phyloP scores from a whole-genome alignment of 2,888 invertebrate genomes.

The Drosophila koepferae region DNA sequence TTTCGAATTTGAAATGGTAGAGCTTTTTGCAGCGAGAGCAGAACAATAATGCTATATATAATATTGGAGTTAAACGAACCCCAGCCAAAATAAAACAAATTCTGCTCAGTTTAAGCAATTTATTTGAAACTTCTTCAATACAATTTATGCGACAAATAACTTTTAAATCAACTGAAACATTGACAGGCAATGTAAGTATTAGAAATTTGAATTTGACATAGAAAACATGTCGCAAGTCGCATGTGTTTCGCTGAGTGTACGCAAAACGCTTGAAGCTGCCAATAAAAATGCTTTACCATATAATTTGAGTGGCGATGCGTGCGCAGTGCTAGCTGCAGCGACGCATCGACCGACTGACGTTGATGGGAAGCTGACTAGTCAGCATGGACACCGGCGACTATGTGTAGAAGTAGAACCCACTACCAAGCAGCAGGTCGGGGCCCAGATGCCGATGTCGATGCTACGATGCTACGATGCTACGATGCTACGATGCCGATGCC shows the following conservation, averaged over 20 bases:
- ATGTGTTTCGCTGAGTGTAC: constrained; percentile 13
- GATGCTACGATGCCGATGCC: constrained; percentile 51
- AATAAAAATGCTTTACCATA: constrained; percentile 82
- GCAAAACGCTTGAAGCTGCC: constrained; percentile 77
- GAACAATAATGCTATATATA: too few relatives aligned
- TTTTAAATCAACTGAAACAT: neutral
- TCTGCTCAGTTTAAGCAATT: neutral
- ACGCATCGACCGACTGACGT: constrained; percentile 58
- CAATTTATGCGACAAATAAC: neutral
- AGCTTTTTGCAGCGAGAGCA: too few relatives aligned
- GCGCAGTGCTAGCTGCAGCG: constrained; percentile 67
- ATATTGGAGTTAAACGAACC: too few relatives aligned
- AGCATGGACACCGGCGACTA: constrained; percentile 31
- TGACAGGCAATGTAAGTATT: neutral
- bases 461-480: constrained; percentile 42
- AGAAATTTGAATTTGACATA: neutral
- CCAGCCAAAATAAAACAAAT: too few relatives aligned
- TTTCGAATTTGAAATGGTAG: neutral
- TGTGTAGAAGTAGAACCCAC: constrained; percentile 10
- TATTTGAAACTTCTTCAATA: neutral
- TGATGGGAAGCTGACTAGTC: constrained; percentile 78
- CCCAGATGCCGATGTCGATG: constrained; percentile 24
- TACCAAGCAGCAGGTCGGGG: constrained; percentile 17
- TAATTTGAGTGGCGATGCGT: constrained; percentile 80
- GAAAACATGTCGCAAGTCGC: neutral